Conservation (phyloP, 2,888 invertebrate genomes). For the Conchocele bisecta region DNA sequence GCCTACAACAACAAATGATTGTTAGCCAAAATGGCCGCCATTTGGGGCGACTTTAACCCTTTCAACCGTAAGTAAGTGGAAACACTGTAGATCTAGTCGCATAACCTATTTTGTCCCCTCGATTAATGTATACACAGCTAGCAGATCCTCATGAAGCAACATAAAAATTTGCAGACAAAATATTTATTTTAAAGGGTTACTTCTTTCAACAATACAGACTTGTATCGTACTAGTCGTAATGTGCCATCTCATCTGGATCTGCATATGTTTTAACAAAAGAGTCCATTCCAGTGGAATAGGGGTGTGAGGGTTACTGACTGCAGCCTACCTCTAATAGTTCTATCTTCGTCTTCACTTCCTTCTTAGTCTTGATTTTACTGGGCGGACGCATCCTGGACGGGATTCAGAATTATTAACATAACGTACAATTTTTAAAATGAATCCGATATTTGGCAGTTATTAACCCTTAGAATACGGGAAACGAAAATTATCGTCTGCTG, state of each 20-base stretch:
- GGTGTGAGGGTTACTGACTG: too few species aligned
- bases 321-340: constrained; percentile 83
- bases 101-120: neutral
- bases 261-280: too few species aligned
- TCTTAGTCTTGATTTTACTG: constrained; percentile 82
- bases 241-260: too few species aligned
- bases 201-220: too few species aligned
- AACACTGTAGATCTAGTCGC: neutral
- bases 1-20: constrained; percentile 69
- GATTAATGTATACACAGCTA: neutral
- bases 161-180: neutral
- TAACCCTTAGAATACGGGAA: too few species aligned
- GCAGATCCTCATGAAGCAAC: neutral
- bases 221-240: too few species aligned
- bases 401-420: neutral
- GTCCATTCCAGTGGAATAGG: too few species aligned
- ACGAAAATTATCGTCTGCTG: too few species aligned
- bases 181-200: too few species aligned
- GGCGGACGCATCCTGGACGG: constrained; percentile 83
- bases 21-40: neutral
- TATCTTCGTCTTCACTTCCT: constrained; percentile 82
- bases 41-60: neutral
- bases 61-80: too few species aligned
- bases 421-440: neutral
- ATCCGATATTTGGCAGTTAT: too few species aligned